phyloP scores from a whole-genome alignment of 2,113 vertebrate species.

The Lipophrys pholis region DNA sequence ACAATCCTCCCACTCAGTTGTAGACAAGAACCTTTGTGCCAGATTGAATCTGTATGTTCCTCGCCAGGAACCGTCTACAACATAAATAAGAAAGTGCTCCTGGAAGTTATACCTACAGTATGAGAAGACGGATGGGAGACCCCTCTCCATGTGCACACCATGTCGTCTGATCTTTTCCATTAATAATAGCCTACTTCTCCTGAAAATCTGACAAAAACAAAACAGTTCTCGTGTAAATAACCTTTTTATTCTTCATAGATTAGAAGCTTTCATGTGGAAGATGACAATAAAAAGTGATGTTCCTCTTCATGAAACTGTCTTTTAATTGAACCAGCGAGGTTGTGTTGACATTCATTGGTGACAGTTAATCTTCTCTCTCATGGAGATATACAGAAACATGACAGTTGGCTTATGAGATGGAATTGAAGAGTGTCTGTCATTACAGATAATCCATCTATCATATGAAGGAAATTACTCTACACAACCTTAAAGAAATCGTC shows the following conservation, averaged over 20 bases:
- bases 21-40: slow-evolving; percentile 53
- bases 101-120: background rate
- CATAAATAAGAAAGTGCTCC: slow-evolving; percentile 21
- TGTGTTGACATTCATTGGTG: slow-evolving; percentile 13
- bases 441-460: no score
- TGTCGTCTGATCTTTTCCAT: slow-evolving; percentile 13
- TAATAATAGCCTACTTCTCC: background rate
- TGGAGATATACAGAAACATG: background rate
- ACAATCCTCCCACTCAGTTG: slow-evolving; percentile 57
- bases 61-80: slow-evolving; percentile 22
- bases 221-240: slow-evolving; percentile 4
- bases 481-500: no score
- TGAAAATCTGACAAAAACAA: background rate
- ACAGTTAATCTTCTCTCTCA: slow-evolving; percentile 8
- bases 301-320: background rate
- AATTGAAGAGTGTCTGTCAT: no score
- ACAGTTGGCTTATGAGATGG: no score
- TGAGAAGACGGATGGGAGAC: slow-evolving; percentile 40
- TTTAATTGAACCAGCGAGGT: background rate
- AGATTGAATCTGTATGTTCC: slow-evolving; percentile 29
- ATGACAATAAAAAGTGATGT: background rate
- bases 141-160: slow-evolving; percentile 19
- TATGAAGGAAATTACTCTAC: no score
- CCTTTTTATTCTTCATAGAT: slow-evolving; percentile 1
- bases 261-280: background rate